These are phyloP conservation scores for Cynopterus sphinx DNA, from an alignment of 2,797 vertebrate species.

Conservation along the genomic window DNA sequence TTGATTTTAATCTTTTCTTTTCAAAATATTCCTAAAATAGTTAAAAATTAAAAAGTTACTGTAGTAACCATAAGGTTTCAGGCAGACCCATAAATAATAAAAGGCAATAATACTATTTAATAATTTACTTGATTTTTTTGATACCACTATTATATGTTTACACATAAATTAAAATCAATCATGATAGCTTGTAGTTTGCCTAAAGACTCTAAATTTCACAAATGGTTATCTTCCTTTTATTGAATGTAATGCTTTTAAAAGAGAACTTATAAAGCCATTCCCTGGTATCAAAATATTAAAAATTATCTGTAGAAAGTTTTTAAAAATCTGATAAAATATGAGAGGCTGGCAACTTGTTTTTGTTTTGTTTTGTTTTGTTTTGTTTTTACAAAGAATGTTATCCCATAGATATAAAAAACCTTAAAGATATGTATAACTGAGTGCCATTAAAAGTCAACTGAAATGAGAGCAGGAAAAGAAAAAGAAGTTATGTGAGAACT, in stretches of 20 bases:
- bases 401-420: not conserved
- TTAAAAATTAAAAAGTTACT: conserved; percentile 66
- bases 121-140: not conserved
- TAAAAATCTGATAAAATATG: not conserved
- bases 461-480: not conserved
- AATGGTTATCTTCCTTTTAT: not conserved
- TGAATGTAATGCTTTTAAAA: not conserved
- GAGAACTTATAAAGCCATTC: not conserved
- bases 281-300: not conserved
- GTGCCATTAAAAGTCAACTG: not conserved
- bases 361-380: too few species aligned
- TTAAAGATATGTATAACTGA: not conserved
- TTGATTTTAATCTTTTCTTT: conserved; percentile 87
- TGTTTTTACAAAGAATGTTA: not conserved
- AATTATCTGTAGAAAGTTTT: not conserved
- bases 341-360: not conserved
- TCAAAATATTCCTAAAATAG: conserved; percentile 87
- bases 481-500: not conserved
- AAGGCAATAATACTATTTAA: not conserved
- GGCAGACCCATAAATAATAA: conserved; percentile 31
- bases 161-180: conserved; percentile 17
- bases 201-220: conserved; percentile 26
- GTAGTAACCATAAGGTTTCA: not conserved
- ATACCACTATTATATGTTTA: not conserved
- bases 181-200: not conserved